Conservation (phyloP, 2,888 invertebrate species). For the Catocala sponsa region DNA sequence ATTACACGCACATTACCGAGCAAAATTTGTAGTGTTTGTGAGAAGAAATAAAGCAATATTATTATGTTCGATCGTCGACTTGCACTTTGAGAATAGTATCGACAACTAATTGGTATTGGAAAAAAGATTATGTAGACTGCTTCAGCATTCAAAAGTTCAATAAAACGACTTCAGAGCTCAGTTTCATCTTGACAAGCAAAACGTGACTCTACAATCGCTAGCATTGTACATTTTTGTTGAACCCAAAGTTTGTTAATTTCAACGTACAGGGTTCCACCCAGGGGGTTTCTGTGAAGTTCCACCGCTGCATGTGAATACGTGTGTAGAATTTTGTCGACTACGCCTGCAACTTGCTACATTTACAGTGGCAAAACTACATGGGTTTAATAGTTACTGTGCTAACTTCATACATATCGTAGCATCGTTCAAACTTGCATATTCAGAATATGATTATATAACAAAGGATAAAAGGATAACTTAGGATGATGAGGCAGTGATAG, state of each 20-base stretch:
- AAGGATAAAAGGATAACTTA: no score
- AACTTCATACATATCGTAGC: background rate
- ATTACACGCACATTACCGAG: no score
- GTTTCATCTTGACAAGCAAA: constrained; percentile 34
- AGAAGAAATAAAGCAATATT: no score
- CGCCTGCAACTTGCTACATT: constrained; percentile 42
- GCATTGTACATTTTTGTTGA: constrained; percentile 40
- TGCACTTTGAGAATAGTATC: no score
- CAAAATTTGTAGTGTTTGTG: no score
- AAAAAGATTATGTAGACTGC: no score
- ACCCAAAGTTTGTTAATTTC: constrained; percentile 46
- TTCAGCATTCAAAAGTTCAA: no score
- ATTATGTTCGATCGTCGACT: no score
- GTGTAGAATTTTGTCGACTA: constrained; percentile 34
- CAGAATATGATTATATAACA: no score
- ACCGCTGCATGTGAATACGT: constrained; percentile 42
- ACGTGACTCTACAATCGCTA: constrained; percentile 35
- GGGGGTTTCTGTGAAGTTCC: constrained; percentile 39
- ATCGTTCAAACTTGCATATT: no score
- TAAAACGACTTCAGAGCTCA: constrained; percentile 20
- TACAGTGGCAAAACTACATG: constrained; percentile 30
- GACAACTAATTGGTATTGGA: no score
- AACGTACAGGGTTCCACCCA: constrained; percentile 25
- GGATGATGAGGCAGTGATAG: no score
- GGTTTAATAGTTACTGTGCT: constrained; percentile 2